Conservation (phyloP, 2,797 vertebrate species). For the Cheirogaleus major region DNA sequence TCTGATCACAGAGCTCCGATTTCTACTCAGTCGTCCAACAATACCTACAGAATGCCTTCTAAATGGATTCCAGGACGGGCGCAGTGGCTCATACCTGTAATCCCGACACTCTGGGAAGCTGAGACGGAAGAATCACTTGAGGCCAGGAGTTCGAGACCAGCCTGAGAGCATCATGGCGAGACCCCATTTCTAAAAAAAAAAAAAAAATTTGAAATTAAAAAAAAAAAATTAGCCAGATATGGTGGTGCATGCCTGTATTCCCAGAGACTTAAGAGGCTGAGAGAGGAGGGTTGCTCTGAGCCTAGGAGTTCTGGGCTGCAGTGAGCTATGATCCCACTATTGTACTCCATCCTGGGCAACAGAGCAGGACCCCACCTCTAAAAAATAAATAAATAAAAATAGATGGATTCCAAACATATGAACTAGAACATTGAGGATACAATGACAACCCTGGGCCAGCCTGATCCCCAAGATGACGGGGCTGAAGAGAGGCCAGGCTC, state of each 20-base stretch:
- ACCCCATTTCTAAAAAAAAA: too few relatives aligned
- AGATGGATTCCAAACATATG: background rate
- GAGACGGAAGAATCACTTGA: background rate
- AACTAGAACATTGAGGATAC: background rate
- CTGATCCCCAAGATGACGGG: background rate
- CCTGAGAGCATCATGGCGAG: too few relatives aligned
- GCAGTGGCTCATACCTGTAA: background rate
- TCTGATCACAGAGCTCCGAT: background rate
- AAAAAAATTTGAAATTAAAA: too few relatives aligned
- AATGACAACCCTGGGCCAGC: background rate
- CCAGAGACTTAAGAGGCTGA: too few relatives aligned
- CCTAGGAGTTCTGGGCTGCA: background rate
- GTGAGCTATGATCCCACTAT: background rate
- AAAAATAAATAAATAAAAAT: background rate
- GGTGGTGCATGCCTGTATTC: background rate
- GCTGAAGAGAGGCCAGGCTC: rapidly evolving
- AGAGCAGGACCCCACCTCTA: background rate
- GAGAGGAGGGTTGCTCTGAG: background rate
- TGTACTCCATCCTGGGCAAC: background rate
- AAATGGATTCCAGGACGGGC: background rate
- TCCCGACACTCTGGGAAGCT: background rate
- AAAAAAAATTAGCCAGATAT: too few relatives aligned
- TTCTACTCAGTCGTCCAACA: background rate
- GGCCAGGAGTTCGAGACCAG: background rate
- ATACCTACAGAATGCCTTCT: rapidly evolving